phyloP scores from a whole-genome alignment of 35 echinoderm and acorn worm genomes.

The Heliocidaris tuberculata region DNA sequence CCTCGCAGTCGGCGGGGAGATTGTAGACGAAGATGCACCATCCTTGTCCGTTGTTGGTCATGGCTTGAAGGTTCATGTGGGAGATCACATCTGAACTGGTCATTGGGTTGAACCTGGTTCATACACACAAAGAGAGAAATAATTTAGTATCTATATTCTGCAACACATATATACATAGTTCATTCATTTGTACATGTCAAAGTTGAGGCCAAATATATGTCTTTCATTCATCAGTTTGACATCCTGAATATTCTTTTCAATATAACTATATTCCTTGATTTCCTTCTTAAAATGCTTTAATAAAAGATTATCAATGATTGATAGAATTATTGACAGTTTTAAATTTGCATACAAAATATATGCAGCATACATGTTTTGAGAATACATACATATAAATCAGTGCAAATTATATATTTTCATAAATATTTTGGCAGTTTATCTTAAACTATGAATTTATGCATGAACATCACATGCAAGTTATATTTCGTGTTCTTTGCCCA shows the following conservation, averaged over 20 bases:
- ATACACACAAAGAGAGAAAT: conserved; percentile 12
- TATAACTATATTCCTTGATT: no score
- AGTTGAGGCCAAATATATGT: neutral
- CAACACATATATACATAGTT: neutral
- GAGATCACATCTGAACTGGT: conserved; percentile 65
- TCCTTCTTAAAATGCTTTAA: no score
- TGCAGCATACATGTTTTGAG: neutral
- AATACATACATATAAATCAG: neutral
- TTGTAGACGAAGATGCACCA: conserved; percentile 99
- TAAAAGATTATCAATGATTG: no score
- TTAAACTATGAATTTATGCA: neutral
- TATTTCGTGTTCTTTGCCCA: neutral
- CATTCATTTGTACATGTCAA: no score
- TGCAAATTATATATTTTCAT: neutral
- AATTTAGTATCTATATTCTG: neutral
- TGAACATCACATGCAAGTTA: neutral
- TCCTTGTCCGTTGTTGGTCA: conserved; percentile 97
- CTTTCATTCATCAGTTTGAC: no score
- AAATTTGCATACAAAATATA: neutral
- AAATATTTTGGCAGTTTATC: neutral
- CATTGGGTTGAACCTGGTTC: conserved; percentile 69
- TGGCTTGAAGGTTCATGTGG: conserved; percentile 87
- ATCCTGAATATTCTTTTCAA: no score
- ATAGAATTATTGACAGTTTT: no score
- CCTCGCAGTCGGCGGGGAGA: conserved; percentile 88